Conservation (phyloP, 1,140 invertebrate genomes). For the Calephelis virginiensis region DNA sequence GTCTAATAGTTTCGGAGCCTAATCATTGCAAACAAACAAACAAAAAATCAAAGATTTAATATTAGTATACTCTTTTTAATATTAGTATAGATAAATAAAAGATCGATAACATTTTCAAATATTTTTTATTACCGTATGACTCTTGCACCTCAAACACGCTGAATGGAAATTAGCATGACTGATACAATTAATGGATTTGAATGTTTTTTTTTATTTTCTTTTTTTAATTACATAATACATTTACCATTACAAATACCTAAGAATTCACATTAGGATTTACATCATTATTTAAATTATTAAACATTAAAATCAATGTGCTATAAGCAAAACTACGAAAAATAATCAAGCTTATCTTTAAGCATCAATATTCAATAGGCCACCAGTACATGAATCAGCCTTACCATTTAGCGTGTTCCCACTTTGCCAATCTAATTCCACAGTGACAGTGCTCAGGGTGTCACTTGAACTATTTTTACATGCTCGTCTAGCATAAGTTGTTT, state of each 20-base stretch:
- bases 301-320: conserved; percentile 30
- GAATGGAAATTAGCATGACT: conserved; percentile 65
- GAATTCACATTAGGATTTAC: conserved; percentile 40
- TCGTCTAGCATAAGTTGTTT: conserved; percentile 10
- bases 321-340: conserved; percentile 18
- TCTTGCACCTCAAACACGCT: conserved; percentile 69
- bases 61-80: too few relatives aligned
- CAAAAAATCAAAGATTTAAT: too few relatives aligned
- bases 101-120: conserved; percentile 43
- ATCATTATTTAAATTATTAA: conserved; percentile 76
- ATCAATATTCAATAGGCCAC: conserved; percentile 19
- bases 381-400: conserved; percentile 44
- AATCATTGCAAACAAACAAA: too few relatives aligned
- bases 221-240: conserved; percentile 55
- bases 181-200: conserved; percentile 59
- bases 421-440: background rate
- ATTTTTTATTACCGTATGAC: conserved; percentile 65
- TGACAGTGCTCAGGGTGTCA: conserved; percentile 2
- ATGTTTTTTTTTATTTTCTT: conserved; percentile 39
- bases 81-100: conserved; percentile 22
- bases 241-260: conserved; percentile 58
- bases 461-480: conserved; percentile 14
- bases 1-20: too few relatives aligned
- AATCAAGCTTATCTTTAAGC: conserved; percentile 12
- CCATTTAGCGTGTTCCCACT: conserved; percentile 51